phyloP scores from a whole-genome alignment of 2,113 vertebrate species.

The Clarias magur region DNA sequence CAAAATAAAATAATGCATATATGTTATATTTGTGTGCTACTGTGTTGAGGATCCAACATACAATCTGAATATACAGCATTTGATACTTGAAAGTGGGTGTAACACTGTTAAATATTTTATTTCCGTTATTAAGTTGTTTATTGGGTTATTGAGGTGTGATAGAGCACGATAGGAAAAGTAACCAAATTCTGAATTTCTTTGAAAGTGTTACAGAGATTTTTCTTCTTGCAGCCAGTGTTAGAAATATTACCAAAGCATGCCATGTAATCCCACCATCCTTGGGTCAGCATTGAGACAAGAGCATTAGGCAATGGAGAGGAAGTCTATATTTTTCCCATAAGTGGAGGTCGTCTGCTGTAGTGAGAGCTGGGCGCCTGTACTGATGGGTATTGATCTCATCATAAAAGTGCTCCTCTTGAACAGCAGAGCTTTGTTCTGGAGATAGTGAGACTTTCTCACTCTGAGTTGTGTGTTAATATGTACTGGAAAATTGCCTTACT shows the following conservation, averaged over 20 bases:
- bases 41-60: background rate
- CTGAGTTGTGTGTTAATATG: slow-evolving; percentile 5
- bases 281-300: slow-evolving; percentile 55
- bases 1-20: background rate
- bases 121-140: background rate
- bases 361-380: slow-evolving; percentile 58
- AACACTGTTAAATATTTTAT: too few species aligned
- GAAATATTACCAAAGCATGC: slow-evolving; percentile 22
- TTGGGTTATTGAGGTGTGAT: background rate
- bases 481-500: background rate
- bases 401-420: slow-evolving; percentile 41
- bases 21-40: background rate
- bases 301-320: slow-evolving; percentile 45
- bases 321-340: slow-evolving; percentile 58
- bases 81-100: background rate
- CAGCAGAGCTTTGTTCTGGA: slow-evolving; percentile 33
- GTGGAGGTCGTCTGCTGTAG: slow-evolving; percentile 55
- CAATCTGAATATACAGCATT: background rate
- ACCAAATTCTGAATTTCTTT: background rate
- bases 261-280: slow-evolving; percentile 37
- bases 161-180: background rate
- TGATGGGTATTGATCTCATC: slow-evolving; percentile 71
- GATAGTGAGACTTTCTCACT: slow-evolving; percentile 30
- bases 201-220: background rate
- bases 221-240: slow-evolving; percentile 19